These are phyloP conservation scores for Cromileptes altivelis DNA, from an alignment of 2,113 vertebrate genomes.

Conservation along the genomic window DNA sequence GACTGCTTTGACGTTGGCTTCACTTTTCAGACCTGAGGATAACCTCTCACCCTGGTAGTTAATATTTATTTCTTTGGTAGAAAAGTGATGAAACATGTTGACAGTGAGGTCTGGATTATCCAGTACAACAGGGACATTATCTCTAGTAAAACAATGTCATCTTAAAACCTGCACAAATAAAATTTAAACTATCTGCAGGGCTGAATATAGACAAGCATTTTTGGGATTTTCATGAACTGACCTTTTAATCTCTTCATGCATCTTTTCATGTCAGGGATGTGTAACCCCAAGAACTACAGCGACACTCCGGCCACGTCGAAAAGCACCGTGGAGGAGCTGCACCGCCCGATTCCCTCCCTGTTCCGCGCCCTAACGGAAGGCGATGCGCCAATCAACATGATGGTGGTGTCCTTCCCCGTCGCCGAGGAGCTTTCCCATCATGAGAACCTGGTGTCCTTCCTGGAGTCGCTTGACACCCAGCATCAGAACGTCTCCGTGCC, in stretches of 20 bases:
- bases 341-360: constrained; percentile 96
- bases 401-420: constrained; percentile 97
- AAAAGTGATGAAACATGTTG: background rate
- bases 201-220: background rate
- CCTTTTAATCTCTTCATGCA: background rate
- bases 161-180: background rate
- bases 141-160: background rate
- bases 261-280: constrained; percentile 89
- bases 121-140: background rate
- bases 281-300: constrained; percentile 97
- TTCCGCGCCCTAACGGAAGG: constrained; percentile 97
- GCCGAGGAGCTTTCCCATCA: constrained; percentile 96
- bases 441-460: constrained; percentile 95
- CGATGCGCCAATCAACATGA: constrained; percentile 94
- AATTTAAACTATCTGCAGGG: background rate
- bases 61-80: background rate
- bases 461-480: constrained; percentile 93
- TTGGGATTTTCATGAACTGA: background rate
- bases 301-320: constrained; percentile 98
- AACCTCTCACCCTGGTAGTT: too few species aligned
- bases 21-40: too few species aligned
- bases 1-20: too few species aligned
- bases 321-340: constrained; percentile 97
- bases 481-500: constrained; percentile 94
- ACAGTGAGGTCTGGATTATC: background rate